Conservation (phyloP, 1,140 invertebrate species). For the Drosophila triauraria region DNA sequence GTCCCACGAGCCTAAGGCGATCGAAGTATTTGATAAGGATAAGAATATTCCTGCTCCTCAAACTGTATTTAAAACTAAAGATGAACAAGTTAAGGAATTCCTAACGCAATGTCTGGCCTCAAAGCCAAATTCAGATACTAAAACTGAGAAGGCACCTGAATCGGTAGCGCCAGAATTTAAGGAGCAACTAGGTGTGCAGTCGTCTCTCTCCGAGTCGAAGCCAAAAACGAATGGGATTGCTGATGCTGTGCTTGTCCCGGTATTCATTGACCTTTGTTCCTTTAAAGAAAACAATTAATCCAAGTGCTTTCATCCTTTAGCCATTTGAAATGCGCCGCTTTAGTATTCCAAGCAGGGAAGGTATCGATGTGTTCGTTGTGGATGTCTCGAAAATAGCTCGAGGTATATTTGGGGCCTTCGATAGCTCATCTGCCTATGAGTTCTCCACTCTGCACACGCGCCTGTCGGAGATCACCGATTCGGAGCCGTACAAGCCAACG, state of each 20-base stretch:
- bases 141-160: not conserved
- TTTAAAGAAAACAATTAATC: not conserved
- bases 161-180: not conserved
- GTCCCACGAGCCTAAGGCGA: not conserved
- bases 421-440: conserved; percentile 21
- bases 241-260: conserved; percentile 2
- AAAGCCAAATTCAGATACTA: not conserved
- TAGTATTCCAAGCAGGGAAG: not conserved
- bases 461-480: conserved; percentile 34
- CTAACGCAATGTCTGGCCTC: conserved; percentile 1
- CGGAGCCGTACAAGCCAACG: conserved; percentile 56
- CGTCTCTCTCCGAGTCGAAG: not conserved
- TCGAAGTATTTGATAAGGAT: not conserved
- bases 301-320: conserved; percentile 9
- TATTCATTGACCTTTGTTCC: not conserved
- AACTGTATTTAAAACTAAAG: not conserved
- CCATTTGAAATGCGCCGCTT: conserved; percentile 49
- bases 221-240: not conserved
- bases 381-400: conserved; percentile 49
- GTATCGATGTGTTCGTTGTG: conserved; percentile 58
- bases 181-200: not conserved
- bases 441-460: conserved; percentile 42
- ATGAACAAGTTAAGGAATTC: conserved; percentile 7
- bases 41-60: not conserved
- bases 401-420: conserved; percentile 71